Conservation (phyloP, 2,888 invertebrate genomes). For the Oxycera nigricornis region DNA sequence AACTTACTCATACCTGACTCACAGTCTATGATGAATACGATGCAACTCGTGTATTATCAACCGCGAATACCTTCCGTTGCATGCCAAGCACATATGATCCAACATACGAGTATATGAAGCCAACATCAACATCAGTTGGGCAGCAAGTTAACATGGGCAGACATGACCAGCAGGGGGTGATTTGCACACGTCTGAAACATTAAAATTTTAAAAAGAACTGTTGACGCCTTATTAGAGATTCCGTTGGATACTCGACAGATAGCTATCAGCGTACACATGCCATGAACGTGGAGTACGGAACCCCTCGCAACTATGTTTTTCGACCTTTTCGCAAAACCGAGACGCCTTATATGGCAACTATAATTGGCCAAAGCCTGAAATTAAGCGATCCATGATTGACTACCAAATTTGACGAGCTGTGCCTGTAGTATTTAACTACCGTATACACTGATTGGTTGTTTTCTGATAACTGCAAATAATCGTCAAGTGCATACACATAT, state of each 20-base stretch:
- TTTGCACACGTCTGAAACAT: conserved; percentile 34
- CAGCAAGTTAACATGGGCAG: conserved; percentile 14
- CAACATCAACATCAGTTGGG: background rate
- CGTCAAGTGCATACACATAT: no score
- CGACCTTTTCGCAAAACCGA: background rate
- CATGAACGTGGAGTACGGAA: background rate
- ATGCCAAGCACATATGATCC: background rate
- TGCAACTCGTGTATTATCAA: background rate
- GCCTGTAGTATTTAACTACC: background rate
- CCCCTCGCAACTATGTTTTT: background rate
- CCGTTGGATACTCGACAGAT: conserved; percentile 5
- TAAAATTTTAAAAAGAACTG: conserved; percentile 18
- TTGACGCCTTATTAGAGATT: conserved; percentile 36
- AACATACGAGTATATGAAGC: conserved; percentile 14
- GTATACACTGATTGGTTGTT: background rate
- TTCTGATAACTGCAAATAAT: no score
- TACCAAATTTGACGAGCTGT: conserved; percentile 23
- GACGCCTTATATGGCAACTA: conserved; percentile 22
- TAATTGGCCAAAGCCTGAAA: conserved; percentile 29
- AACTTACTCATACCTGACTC: no score
- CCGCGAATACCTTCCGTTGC: background rate
- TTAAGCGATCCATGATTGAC: conserved; percentile 35
- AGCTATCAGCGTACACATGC: background rate
- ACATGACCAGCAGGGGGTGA: conserved; percentile 32
- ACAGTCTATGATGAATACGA: no score